Evolutionary conservation across 53 echinoderm and acorn worm genomes (phyloP), one percentile per base, ranked within the genome.

Genomic region (Mesocentrotus franciscanus): DNA sequence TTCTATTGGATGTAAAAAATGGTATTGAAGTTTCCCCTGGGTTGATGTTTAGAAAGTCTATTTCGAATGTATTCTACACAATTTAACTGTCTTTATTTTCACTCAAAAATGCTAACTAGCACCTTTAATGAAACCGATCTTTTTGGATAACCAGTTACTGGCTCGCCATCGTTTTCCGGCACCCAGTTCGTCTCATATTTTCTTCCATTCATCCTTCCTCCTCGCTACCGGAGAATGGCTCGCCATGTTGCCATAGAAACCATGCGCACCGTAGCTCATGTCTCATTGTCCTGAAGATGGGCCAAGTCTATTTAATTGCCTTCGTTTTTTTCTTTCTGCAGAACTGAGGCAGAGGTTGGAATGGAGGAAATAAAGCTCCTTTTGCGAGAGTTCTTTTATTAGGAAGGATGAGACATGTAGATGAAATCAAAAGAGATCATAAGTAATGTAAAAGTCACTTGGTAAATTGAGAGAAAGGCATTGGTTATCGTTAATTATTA

Each of bases 281-380:
- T 87, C 58, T 57, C 87, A 87, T 57, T 58, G 87, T 87, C 59
- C 27, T 15, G 11, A 26, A 57, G 87, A 87, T 87, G 87, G 87
- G 59, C 87, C 87, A 87, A 87, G 59, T 58, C 56, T 87, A 87
- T 58, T 87, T 87, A 58, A 87, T 87, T 87, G 87, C 87, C 58
- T 87, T 87, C n/a, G 10, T 87, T 87, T 87, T 74, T 75, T 64
- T 81, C 18, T 36, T 39, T 81, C 81, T 22, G 8, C 20, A 39
- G 36, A 81, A 81, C 8, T 1, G 20, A 81, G 13, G 9, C 22
- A 18, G 81, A 39, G 14, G 15, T 9, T 30, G 81, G 81, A 34
- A 39, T 4, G 8, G 18, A 39, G 33, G 81, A 18, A 81, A 33
- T 42, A 18, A 81, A 81, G 81, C 81, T 33, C 42, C 42, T 18